Conservation (phyloP, 2,797 vertebrate genomes). For the Sebastes steindachneri region DNA sequence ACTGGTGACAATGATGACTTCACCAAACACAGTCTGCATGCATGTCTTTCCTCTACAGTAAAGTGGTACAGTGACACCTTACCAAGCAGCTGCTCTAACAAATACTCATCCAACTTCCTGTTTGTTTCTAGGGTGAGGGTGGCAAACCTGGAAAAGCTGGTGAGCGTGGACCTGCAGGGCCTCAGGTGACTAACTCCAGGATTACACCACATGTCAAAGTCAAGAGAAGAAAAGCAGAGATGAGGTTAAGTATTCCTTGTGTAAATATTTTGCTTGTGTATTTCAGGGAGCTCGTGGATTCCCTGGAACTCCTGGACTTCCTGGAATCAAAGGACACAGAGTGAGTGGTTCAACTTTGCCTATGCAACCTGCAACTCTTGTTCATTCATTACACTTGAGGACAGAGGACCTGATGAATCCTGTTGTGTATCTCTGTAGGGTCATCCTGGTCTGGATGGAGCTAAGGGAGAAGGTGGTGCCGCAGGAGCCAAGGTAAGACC, state of each 20-base stretch:
- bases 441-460: slow-evolving; percentile 92
- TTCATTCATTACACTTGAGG: background rate
- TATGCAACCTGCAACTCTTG: too few species aligned
- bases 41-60: background rate
- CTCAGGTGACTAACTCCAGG: slow-evolving; percentile 85
- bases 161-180: slow-evolving; percentile 92
- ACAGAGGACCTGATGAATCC: slow-evolving; percentile 20
- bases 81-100: background rate
- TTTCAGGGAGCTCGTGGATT: slow-evolving; percentile 95
- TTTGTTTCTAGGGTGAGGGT: slow-evolving; percentile 87
- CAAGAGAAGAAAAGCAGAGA: background rate
- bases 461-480: slow-evolving; percentile 92
- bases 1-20: background rate
- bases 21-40: background rate
- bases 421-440: slow-evolving; percentile 82
- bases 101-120: slow-evolving; percentile 3
- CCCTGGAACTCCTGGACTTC: slow-evolving; percentile 96
- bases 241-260: background rate
- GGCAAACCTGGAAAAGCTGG: slow-evolving; percentile 95
- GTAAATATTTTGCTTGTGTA: background rate
- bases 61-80: background rate
- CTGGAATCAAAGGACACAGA: slow-evolving; percentile 97
- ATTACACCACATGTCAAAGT: background rate
- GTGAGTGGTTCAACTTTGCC: slow-evolving; percentile 78
- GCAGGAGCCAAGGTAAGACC: slow-evolving; percentile 90